Base-by-base conservation (phyloP, 2,113 vertebrate genomes). In the Phaethon lepturus region DNA sequence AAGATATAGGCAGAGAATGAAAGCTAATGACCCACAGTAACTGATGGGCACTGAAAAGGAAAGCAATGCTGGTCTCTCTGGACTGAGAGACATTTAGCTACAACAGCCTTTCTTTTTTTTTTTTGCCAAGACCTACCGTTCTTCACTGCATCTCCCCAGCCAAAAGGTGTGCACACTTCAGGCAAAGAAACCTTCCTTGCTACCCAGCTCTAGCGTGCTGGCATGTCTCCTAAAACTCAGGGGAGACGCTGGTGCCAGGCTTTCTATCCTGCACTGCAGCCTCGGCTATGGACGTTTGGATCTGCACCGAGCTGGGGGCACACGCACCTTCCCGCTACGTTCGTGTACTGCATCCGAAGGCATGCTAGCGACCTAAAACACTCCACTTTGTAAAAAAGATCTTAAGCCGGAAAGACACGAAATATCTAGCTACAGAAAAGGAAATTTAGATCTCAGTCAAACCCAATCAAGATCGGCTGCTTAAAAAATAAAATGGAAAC, bases 341-440 rank as follows among this genome's bases (percentile, higher is more conserved):
- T 11, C 22, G 6, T 1, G 25, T 17, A 2, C 16, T 26, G 33
- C 50, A 66, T 42, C 28, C 0, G 0, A 72, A 68, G 12, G 49
- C 20, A 44, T 0, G 10, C 10, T 10, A 35, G 23, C 0, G 0
- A 49, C 17, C 13, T 6, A 38, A 86, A 77, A n/a, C 10, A 77
- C 11, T 17, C 20, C 14, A 11, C 42, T 55, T 59, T 2, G 5
- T 29, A 28, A 38, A 29, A 83, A 56, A 18, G 11, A 7, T 17
- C 60, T 35, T 56, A 45, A 74, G 12, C 10, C 4, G 6, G 56
- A 90, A 49, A 86, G 55, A 22, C 5, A 29, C 13, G 3, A 85
- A 85, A 45, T 28, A 53, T 6, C 44, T 24, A 79, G 44, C 62
- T 74, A 76, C 5, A 47, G 52, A 63, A 88, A 78, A 53, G 26